Conservation (phyloP, 1,140 invertebrate genomes). For the Prorops nasuta region DNA sequence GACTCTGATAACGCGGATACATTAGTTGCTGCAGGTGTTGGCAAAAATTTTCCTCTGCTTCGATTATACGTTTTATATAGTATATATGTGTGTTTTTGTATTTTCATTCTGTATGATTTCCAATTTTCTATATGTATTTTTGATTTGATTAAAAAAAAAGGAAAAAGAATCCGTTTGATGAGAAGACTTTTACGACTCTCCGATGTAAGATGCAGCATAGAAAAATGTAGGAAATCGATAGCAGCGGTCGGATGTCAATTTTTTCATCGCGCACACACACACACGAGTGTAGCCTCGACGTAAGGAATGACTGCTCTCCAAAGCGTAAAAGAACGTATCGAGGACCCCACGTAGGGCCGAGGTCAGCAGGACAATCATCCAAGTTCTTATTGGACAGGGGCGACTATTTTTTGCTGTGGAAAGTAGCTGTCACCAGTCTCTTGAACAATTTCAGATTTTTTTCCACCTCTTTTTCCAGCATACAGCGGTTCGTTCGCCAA, state of each 20-base stretch:
- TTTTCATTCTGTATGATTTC: no score
- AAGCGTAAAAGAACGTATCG: no score
- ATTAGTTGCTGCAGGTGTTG: no score
- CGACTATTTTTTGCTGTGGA: conserved; percentile 35
- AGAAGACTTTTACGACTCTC: background rate
- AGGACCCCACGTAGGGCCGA: conserved; percentile 45
- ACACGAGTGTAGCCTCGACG: conserved; percentile 28
- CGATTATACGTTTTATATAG: no score
- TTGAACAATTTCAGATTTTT: conserved; percentile 12
- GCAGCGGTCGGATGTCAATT: conserved; percentile 29
- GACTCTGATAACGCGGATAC: conserved; percentile 28
- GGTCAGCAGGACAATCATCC: conserved; percentile 41
- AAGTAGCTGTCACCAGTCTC: conserved; percentile 26
- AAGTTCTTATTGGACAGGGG: conserved; percentile 26
- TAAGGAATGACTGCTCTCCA: no score
- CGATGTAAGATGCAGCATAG: no score
- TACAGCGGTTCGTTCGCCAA: background rate
- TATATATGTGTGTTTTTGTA: no score
- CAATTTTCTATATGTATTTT: no score
- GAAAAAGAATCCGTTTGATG: no score
- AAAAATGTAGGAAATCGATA: background rate
- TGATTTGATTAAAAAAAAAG: no score
- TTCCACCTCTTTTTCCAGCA: background rate
- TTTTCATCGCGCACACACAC: conserved; percentile 29
- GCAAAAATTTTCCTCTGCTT: no score